Base-by-base conservation (phyloP, 1,140 invertebrate species). In the Drosophila prosaltans region DNA sequence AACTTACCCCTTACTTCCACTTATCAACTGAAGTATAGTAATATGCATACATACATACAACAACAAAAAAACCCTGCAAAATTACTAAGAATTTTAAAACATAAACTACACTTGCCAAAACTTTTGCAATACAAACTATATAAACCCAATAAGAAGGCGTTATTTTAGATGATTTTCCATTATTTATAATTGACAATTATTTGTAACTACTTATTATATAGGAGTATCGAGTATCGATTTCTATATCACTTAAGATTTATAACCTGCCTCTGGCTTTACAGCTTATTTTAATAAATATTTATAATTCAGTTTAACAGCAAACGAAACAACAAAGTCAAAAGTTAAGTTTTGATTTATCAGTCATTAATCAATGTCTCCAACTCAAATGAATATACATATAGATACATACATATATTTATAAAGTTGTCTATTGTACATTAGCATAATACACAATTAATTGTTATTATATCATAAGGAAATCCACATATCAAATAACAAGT, bases 331-430 rank as follows among this genome's bases (percentile, higher is more conserved):
- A 51, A 51, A 51, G 21, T 26, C 45, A 26, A 51, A 51, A 51
- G 21, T 26, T 51, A 26, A 51, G 21, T 26, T 24, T 51, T 51
- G 21, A 51, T 51, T 51, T 51, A 51, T 24, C 21, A 26, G 2
- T 51, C 21, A 26, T 51, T 48, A 72, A 63, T 51, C 21, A 51
- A 51, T 26, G 45, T 51, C 16, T 51, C 8, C 32, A 36, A 36
- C 3, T 36, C 32, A 5, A 6, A 4, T 1, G 6, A 36, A 36
- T 36, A 36, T 36, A 36, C 3, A 36, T 36, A 36, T 36, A 36
- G 3, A 2, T 9, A 8, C 10, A 51, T 24, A 8, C 10, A 51
- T 51, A 9, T 21, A 48, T 8, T 24, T 48, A 21, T 48, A 45
- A 16, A 21, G 32, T 45, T 48, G 5, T 48, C 6, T 21, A 48